Conservation (phyloP, 1,140 invertebrate genomes). For the Hormaphis cornu region DNA sequence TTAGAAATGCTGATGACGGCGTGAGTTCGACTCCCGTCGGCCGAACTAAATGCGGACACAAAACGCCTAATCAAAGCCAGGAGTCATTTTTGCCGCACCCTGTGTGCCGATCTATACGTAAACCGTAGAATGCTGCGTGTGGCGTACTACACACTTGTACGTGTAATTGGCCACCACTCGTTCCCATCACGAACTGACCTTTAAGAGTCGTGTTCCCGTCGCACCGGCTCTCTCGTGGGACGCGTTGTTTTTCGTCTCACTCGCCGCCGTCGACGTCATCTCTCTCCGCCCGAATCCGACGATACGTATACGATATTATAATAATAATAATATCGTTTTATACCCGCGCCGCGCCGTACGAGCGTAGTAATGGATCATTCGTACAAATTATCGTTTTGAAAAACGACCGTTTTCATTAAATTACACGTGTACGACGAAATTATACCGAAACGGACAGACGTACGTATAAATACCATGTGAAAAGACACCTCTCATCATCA, state of each 20-base stretch:
- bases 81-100: too few species aligned
- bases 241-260: background rate
- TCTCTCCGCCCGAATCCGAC: too few species aligned
- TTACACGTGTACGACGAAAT: slow-evolving; percentile 24
- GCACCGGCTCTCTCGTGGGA: background rate
- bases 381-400: slow-evolving; percentile 31
- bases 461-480: too few species aligned
- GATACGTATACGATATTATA: too few species aligned
- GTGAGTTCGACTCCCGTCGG: too few species aligned
- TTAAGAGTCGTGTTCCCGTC: slow-evolving; percentile 9
- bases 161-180: slow-evolving; percentile 22
- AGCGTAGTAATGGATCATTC: slow-evolving; percentile 29
- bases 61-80: too few species aligned
- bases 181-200: slow-evolving; percentile 28
- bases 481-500: background rate
- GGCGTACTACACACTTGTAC: background rate
- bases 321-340: too few species aligned
- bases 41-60: too few species aligned
- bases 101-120: too few species aligned
- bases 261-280: background rate
- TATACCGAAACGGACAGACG: slow-evolving; percentile 29
- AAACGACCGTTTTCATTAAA: slow-evolving; percentile 32
- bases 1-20: too few species aligned
- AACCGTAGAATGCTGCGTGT: background rate
- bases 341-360: too few species aligned